A percentile compares a stretch with the other conserved stretches of the same genome.
Evolutionary conservation across 2,797 vertebrate species (phyloP).

Genomic region (Sebastes minor): DNA sequence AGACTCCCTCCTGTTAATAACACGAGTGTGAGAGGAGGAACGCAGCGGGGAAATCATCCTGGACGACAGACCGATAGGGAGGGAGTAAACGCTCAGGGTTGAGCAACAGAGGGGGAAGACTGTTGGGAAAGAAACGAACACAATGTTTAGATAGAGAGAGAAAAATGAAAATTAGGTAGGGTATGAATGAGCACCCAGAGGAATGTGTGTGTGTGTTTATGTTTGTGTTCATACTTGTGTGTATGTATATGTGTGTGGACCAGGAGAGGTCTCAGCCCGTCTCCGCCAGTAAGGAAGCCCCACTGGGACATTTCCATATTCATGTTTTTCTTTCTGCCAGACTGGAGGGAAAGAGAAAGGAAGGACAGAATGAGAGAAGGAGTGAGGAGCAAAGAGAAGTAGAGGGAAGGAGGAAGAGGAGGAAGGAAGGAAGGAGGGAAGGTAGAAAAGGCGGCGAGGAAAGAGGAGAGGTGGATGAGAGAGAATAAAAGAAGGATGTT

Average conservation of each 20-base stretch:
- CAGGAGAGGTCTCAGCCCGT: not conserved
- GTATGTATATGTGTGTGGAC: not conserved
- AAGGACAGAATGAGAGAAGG: not conserved
- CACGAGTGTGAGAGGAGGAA: not conserved
- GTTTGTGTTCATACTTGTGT: not conserved
- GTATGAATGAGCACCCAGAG: not conserved
- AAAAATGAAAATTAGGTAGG: slow-evolving; percentile 6
- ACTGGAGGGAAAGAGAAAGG: not conserved
- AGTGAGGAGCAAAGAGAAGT: not conserved
- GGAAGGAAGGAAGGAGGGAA: not conserved
- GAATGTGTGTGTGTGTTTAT: not conserved
- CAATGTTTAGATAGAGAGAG: slow-evolving; percentile 13
- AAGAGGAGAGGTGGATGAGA: not conserved
- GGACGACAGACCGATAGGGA: not conserved
- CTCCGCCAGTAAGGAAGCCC: slow-evolving; percentile 8
- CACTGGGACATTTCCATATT: slow-evolving; percentile 32
- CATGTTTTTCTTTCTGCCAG: not conserved
- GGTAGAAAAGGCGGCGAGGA: not conserved
- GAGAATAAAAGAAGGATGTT: rapidly evolving
- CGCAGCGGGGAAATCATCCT: not conserved
- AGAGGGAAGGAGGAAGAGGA: too few species aligned
- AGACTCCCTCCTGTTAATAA: slow-evolving; percentile 3
- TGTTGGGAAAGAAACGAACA: slow-evolving; percentile 3
- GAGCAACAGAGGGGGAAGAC: slow-evolving; percentile 26
- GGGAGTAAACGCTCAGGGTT: not conserved